phyloP scores from a whole-genome alignment of 2,113 vertebrate species.

The Campylorhamphus procurvoides region DNA sequence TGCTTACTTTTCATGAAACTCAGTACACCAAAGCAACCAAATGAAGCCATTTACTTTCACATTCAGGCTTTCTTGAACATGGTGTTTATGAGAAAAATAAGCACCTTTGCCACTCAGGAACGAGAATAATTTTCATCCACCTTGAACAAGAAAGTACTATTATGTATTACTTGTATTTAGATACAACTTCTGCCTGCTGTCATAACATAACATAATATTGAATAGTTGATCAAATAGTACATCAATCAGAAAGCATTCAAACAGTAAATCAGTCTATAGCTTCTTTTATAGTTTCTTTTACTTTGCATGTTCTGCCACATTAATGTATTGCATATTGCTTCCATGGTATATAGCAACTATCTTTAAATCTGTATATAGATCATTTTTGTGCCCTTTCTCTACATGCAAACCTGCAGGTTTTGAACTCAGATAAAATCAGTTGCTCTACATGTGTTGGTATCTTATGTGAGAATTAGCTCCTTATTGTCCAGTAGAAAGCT shows the following conservation, averaged over 20 bases:
- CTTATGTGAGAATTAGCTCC: not conserved
- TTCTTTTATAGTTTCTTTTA: not conserved
- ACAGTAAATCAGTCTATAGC: not conserved
- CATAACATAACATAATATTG: not conserved
- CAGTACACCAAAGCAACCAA: not conserved
- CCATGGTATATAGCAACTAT: not conserved
- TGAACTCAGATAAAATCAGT: not conserved
- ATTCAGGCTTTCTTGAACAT: not conserved
- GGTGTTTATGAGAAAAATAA: not conserved
- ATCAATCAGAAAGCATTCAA: not conserved
- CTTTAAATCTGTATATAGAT: not conserved
- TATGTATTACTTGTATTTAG: not conserved
- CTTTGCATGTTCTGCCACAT: not conserved
- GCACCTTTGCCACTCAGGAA: not conserved
- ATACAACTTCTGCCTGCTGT: not conserved
- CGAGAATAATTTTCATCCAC: not conserved
- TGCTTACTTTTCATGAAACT: not conserved
- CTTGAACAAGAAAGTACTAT: not conserved
- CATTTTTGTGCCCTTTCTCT: not conserved
- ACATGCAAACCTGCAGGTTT: not conserved
- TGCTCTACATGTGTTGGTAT: not conserved
- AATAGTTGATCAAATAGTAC: not conserved
- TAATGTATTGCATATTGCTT: not conserved
- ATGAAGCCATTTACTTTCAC: slow-evolving; percentile 28
- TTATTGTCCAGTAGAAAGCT: not conserved